Conservation (phyloP, 2,797 vertebrate genomes). For the Oceanodroma leucorhoa region DNA sequence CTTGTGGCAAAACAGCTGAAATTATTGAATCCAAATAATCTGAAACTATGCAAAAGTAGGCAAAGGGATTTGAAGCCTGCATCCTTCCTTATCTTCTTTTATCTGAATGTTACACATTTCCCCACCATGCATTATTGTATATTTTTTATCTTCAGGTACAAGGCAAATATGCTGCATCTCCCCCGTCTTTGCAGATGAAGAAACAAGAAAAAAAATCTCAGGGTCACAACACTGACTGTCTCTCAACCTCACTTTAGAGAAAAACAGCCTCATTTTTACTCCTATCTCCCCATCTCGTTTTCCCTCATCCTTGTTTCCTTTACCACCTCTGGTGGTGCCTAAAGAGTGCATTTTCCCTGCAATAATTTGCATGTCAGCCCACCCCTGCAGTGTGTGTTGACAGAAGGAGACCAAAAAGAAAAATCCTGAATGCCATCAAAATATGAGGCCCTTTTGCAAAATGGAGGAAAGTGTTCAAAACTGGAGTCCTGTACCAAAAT, state of each 20-base stretch:
- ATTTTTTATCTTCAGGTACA: neutral
- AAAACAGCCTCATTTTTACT: neutral
- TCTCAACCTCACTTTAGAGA: neutral
- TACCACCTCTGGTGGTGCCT: neutral
- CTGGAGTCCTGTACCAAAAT: neutral
- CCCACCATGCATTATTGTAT: neutral
- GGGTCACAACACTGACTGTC: neutral
- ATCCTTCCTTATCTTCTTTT: neutral
- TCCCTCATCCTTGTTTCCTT: neutral
- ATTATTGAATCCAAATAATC: neutral
- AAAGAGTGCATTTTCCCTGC: neutral
- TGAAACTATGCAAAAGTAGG: neutral
- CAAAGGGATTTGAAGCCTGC: neutral
- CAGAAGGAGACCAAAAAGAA: neutral
- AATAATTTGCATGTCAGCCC: neutral
- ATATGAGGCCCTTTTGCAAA: neutral
- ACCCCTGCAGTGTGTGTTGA: neutral
- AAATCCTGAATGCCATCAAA: neutral
- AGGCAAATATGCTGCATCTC: neutral
- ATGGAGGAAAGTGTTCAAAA: neutral
- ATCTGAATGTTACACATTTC: neutral
- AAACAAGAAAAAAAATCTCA: neutral
- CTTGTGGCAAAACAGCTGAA: neutral
- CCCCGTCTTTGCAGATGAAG: neutral
- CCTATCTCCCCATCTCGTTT: neutral